These are phyloP conservation scores for Drosophila ficusphila DNA, from an alignment of 1,140 invertebrate species.

Conservation along the genomic window DNA sequence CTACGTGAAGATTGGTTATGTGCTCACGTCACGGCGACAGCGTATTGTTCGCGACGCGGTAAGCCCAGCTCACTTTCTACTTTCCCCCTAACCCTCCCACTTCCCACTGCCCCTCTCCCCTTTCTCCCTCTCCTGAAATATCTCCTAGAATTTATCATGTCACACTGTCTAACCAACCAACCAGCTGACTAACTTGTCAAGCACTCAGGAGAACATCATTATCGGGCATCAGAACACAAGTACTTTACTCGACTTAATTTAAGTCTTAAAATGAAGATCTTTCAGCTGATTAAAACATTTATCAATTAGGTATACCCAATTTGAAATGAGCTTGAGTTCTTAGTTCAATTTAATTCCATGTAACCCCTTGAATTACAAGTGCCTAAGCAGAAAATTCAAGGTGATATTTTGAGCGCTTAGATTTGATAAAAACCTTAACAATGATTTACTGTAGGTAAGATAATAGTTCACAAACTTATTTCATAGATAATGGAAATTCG, in stretches of 20 bases:
- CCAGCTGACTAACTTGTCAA: conserved; percentile 16
- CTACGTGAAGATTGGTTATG: conserved; percentile 94
- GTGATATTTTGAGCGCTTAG: neutral
- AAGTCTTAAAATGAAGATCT: neutral
- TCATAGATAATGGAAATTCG: too few species aligned
- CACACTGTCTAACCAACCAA: conserved; percentile 33
- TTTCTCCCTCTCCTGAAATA: conserved; percentile 4
- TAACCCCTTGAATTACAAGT: neutral
- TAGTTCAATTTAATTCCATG: neutral
- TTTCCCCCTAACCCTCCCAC: too few species aligned
- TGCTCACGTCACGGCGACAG: conserved; percentile 88
- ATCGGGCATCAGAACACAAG: too few species aligned
- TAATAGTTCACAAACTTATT: neutral
- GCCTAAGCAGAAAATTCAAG: neutral
- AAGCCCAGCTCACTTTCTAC: too few species aligned
- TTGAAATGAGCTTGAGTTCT: neutral
- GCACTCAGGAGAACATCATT: conserved; percentile 5
- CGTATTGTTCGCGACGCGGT: conserved; percentile 81
- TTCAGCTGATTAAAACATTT: neutral
- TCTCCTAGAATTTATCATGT: conserved; percentile 38
- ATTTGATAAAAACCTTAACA: neutral
- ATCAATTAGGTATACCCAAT: neutral
- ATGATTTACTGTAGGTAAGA: neutral
- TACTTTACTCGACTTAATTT: neutral
- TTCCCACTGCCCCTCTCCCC: neutral